Evolutionary conservation across 2,797 vertebrate genomes (phyloP), one percentile per base, ranked within the genome.

Genomic region (Spea hammondii): DNA sequence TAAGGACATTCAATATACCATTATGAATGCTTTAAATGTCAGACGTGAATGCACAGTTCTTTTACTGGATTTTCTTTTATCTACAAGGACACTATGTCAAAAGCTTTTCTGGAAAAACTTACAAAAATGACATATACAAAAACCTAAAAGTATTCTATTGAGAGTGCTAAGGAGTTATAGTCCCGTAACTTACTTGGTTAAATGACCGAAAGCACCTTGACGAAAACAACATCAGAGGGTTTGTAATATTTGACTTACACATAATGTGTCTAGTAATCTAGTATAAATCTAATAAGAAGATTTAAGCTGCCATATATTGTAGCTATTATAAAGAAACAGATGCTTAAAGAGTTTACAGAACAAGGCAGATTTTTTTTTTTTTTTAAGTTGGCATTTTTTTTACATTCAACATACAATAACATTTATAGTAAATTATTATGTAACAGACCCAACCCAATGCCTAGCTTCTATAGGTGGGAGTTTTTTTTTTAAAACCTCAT

Each of bases 11-110:
- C 12, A 12, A 59, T 10, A 59, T 10, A 59, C n/a, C 4, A 14
- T 62, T 62, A 32, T 17, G n/a, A 62, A 9, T 62, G 32, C 59
- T 62, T 62, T 62, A 17, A 17, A 62, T 62, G 59, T 62, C 59
- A 62, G 59, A 6, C 5, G 1, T 32, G 14, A 62, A 62, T 17
- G 32, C 12, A 17, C 14, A 7, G 59, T 62, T 62, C 59, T 62
- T 62, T 62, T 62, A 62, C 14, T 17, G 59, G 14, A 6, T 1
- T 62, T 62, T 12, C 59, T 62, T 62, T 62, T 12, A 62, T 17
- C n/a, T 17, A 17, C 13, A 62, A 62, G 5, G n/a, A 62, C n/a
- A 62, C 32, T 32, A 62, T 62, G 14, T 17, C n/a, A 17, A 62
- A 62, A 14, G n/a, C 8, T 59, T 17, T 5, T 62, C 9, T 32